These are phyloP conservation scores for Sarcophaga rosellei DNA, from an alignment of 2,888 invertebrate genomes.

Conservation along the genomic window DNA sequence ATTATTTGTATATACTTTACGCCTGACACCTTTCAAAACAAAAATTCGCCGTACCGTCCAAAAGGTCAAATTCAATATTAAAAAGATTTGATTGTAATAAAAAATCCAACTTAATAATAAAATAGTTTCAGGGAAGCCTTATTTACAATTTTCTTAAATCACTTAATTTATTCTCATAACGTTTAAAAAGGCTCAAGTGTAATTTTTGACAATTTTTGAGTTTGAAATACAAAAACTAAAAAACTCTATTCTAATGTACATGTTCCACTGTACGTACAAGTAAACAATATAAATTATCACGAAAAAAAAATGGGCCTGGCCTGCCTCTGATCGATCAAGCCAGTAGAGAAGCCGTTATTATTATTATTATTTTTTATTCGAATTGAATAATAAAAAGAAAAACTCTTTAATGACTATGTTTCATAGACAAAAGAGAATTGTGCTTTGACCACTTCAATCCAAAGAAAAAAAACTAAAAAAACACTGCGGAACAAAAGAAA, in stretches of 20 bases:
- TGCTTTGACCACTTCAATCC: background rate
- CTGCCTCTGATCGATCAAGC: conserved; percentile 12
- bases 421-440: background rate
- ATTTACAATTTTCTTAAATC: too few relatives aligned
- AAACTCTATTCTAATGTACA: background rate
- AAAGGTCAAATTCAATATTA: too few relatives aligned
- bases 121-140: too few relatives aligned
- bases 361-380: background rate
- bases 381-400: conserved; percentile 14
- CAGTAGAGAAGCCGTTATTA: conserved; percentile 13
- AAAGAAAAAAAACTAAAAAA: conserved; percentile 18
- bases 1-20: too few relatives aligned
- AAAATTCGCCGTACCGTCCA: too few relatives aligned
- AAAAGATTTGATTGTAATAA: too few relatives aligned
- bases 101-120: too few relatives aligned
- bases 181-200: too few relatives aligned
- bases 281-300: background rate
- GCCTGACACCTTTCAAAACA: too few relatives aligned
- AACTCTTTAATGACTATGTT: background rate
- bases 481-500: conserved; percentile 36
- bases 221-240: background rate
- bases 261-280: background rate
- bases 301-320: conserved; percentile 14
- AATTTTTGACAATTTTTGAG: background rate
- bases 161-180: too few relatives aligned